These are phyloP conservation scores for Prenolepis imparis DNA, from an alignment of 2,888 invertebrate species.

Conservation along the genomic window DNA sequence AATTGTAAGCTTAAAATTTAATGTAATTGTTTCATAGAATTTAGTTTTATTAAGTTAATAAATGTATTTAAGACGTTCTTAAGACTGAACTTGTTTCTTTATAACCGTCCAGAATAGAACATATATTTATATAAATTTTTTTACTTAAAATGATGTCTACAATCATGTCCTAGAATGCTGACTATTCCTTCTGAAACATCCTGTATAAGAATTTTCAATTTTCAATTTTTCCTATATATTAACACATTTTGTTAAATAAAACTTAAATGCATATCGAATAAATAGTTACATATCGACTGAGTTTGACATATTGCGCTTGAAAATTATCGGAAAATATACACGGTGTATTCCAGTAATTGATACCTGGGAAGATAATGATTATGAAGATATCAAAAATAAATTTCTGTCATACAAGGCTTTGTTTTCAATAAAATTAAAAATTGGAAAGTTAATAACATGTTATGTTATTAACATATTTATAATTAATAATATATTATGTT, in stretches of 20 bases:
- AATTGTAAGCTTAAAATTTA: too few relatives aligned
- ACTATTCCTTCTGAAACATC: too few relatives aligned
- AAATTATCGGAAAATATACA: conserved; percentile 31
- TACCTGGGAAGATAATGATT: background rate
- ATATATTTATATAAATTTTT: too few relatives aligned
- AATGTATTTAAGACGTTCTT: too few relatives aligned
- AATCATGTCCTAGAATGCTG: too few relatives aligned
- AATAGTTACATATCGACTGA: background rate
- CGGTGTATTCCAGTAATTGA: background rate
- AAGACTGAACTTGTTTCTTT: too few relatives aligned
- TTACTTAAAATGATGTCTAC: too few relatives aligned
- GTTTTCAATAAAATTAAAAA: background rate
- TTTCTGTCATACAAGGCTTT: background rate
- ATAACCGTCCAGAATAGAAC: too few relatives aligned
- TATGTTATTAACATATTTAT: too few relatives aligned
- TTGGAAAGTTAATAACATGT: background rate
- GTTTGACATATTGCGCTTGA: background rate
- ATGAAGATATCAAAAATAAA: background rate
- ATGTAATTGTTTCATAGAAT: too few relatives aligned
- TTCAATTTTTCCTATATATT: background rate
- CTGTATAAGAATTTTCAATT: background rate
- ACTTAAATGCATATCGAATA: background rate
- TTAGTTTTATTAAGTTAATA: too few relatives aligned
- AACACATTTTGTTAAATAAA: background rate
- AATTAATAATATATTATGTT: background rate